These are phyloP conservation scores for Catharus bicknelli DNA, from an alignment of 2,113 vertebrate genomes.

Conservation along the genomic window DNA sequence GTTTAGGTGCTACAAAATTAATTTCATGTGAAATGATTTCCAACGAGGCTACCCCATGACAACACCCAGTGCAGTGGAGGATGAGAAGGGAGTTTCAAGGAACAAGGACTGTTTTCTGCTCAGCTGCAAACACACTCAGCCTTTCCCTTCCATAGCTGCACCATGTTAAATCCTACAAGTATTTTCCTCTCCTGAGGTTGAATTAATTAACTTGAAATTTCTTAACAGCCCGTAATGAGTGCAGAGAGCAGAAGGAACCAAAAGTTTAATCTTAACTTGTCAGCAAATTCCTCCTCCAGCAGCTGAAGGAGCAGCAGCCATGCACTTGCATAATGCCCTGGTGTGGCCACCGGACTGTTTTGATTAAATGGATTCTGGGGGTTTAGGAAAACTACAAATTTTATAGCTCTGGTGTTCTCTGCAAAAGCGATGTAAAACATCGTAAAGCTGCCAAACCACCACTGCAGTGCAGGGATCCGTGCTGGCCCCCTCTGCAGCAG, in stretches of 20 bases:
- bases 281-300: slow-evolving; percentile 52
- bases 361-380: slow-evolving; percentile 75
- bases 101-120: not conserved
- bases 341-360: slow-evolving; percentile 56
- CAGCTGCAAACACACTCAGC: not conserved
- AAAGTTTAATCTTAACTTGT: slow-evolving; percentile 46
- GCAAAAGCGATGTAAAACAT: slow-evolving; percentile 74
- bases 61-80: not conserved
- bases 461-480: not conserved
- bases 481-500: slow-evolving; percentile 28
- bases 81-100: not conserved
- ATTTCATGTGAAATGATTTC: not conserved
- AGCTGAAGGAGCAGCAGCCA: slow-evolving; percentile 19
- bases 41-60: not conserved
- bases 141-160: not conserved
- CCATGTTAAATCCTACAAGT: not conserved
- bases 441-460: slow-evolving; percentile 69
- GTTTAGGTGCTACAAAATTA: not conserved
- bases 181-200: slow-evolving; percentile 41
- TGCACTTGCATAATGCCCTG: slow-evolving; percentile 55
- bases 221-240: slow-evolving; percentile 32
- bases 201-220: slow-evolving; percentile 53
- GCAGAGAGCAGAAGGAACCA: slow-evolving; percentile 22
- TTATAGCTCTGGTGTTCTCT: slow-evolving; percentile 71
- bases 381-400: slow-evolving; percentile 73